Conservation (phyloP, 2,113 vertebrate species). For the Etheostoma spectabile region DNA sequence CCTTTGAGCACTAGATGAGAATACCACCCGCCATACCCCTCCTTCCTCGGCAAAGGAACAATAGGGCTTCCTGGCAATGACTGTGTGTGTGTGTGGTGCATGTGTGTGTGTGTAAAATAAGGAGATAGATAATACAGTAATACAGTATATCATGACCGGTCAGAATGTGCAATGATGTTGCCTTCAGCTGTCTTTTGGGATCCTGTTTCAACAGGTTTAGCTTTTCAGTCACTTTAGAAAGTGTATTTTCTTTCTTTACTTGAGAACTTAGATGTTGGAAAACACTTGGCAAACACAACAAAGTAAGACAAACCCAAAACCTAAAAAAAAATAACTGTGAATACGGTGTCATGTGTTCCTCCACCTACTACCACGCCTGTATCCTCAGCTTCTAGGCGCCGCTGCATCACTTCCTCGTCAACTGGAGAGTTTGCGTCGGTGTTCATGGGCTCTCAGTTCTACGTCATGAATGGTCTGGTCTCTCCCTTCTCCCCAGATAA, state of each 20-base stretch:
- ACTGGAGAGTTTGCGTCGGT: no score
- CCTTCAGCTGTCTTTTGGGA: background rate
- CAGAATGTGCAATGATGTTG: background rate
- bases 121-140: background rate
- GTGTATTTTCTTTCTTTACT: constrained; percentile 2
- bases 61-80: constrained; percentile 9
- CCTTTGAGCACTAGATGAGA: constrained; percentile 13
- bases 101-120: background rate
- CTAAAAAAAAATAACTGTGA: background rate
- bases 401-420: no score
- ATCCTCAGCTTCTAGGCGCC: no score
- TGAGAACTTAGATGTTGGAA: background rate
- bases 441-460: no score
- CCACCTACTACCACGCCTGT: no score
- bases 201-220: constrained; percentile 15
- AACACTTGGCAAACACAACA: background rate
- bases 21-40: background rate
- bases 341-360: background rate
- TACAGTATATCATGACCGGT: background rate
- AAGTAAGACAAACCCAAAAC: background rate
- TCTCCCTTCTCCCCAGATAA: no score
- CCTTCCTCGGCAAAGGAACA: background rate
- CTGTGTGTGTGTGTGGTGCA: background rate
- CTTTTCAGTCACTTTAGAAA: constrained; percentile 2
- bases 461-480: no score